Conservation (phyloP, 2,888 invertebrate genomes). For the Lasioglossum vierecki region DNA sequence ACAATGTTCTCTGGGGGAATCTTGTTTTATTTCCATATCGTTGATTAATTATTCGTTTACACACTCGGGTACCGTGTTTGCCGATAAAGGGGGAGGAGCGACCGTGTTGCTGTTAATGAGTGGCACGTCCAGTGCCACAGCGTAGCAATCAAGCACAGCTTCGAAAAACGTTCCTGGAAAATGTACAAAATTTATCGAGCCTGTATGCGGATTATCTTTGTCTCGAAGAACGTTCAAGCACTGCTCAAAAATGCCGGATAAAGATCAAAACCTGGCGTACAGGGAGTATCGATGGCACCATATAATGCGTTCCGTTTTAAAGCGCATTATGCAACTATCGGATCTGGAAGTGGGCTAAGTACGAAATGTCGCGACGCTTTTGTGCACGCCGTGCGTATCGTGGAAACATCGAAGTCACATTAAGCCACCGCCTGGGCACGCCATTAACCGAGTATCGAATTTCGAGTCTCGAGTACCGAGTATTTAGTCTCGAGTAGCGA, state of each 20-base stretch:
- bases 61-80: not conserved
- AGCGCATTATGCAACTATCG: slow-evolving; percentile 48
- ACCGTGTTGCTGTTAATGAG: not conserved
- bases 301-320: slow-evolving; percentile 37
- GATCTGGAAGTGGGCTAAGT: slow-evolving; percentile 40
- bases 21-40: not conserved
- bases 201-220: not conserved
- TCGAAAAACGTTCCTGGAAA: not conserved
- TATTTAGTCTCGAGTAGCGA: too few species aligned
- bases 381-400: slow-evolving; percentile 34
- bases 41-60: slow-evolving; percentile 7
- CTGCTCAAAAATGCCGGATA: not conserved
- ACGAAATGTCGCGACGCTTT: slow-evolving; percentile 36
- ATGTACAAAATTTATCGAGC: not conserved
- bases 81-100: not conserved
- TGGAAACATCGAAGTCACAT: slow-evolving; percentile 65
- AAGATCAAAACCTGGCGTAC: not conserved
- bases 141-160: not conserved
- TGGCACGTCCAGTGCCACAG: not conserved
- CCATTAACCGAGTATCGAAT: slow-evolving; percentile 57
- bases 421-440: slow-evolving; percentile 42
- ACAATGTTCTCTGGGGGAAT: not conserved
- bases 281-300: slow-evolving; percentile 14
- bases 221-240: not conserved
- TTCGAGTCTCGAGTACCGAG: too few species aligned